Evolutionary conservation across 1,140 invertebrate genomes (phyloP).

Genomic region (Drosophila kanapiae): DNA sequence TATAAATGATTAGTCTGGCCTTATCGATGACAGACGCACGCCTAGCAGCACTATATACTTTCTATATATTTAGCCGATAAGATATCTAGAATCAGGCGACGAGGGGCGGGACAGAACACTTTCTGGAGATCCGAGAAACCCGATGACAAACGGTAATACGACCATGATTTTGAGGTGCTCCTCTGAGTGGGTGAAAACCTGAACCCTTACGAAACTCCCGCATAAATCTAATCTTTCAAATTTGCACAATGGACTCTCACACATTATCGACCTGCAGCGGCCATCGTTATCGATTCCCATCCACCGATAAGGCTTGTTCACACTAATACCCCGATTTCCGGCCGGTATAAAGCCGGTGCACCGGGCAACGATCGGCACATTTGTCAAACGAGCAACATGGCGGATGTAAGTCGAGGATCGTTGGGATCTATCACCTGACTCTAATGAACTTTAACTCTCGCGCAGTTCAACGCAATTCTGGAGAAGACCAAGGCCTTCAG

Average conservation of each 20-base stretch:
- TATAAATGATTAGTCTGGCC: conserved; percentile 22
- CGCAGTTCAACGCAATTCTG: conserved; percentile 91
- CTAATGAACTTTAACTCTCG: not conserved
- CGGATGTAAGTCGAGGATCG: conserved; percentile 63
- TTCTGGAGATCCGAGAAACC: conserved; percentile 31
- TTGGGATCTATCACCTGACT: not conserved
- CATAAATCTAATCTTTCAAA: conserved; percentile 43
- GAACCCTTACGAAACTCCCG: conserved; percentile 42
- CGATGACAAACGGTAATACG: conserved; percentile 32
- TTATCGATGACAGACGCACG: conserved; percentile 26
- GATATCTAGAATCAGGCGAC: conserved; percentile 3
- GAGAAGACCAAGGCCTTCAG: conserved; percentile 93
- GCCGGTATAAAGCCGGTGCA: conserved; percentile 36
- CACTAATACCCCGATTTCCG: conserved; percentile 25
- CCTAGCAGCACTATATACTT: conserved; percentile 37
- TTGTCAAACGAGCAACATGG: conserved; percentile 54
- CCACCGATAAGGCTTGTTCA: conserved; percentile 27
- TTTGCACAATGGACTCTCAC: conserved; percentile 41
- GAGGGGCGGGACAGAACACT: conserved; percentile 15
- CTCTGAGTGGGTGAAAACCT: conserved; percentile 7
- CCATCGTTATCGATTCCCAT: conserved; percentile 32
- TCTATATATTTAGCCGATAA: conserved; percentile 7
- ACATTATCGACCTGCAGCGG: conserved; percentile 26
- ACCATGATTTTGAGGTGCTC: conserved; percentile 10
- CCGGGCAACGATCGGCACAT: conserved; percentile 7